phyloP scores from a whole-genome alignment of 2,888 invertebrate genomes.

The Cataglyphis livida region DNA sequence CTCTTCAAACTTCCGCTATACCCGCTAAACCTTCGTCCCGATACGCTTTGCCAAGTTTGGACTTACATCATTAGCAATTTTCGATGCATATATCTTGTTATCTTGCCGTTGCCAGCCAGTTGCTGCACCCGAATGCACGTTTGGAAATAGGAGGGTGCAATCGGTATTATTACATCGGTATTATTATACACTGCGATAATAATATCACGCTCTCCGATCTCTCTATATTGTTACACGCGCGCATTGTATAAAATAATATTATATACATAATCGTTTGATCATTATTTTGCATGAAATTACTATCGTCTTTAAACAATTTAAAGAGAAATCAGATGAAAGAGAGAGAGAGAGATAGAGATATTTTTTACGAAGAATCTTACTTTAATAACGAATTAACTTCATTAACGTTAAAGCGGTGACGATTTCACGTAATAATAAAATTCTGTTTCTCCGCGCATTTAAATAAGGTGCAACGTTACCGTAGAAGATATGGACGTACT shows the following conservation, averaged over 20 bases:
- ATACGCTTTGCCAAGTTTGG: conserved; percentile 40
- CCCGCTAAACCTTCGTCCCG: conserved; percentile 22
- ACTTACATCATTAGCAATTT: conserved; percentile 57
- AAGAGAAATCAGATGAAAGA: not conserved
- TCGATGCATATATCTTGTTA: conserved; percentile 55
- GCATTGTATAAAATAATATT: not conserved
- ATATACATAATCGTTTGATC: not conserved
- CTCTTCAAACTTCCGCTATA: not conserved
- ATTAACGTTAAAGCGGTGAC: not conserved
- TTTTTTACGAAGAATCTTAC: not conserved
- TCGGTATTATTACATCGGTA: conserved; percentile 3
- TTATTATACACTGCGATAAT: conserved; percentile 10
- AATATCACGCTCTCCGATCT: not conserved
- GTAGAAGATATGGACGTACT: conserved; percentile 19
- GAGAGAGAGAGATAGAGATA: too few relatives aligned
- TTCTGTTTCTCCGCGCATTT: conserved; percentile 14
- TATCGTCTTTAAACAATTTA: not conserved
- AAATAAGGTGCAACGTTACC: not conserved
- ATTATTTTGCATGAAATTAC: not conserved
- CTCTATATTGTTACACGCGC: not conserved
- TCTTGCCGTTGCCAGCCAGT: conserved; percentile 41
- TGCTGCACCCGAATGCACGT: conserved; percentile 25
- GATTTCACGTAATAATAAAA: not conserved
- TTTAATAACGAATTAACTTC: not conserved
- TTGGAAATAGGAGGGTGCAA: not conserved